These are phyloP conservation scores for Hirtodrosophila duncani DNA, from an alignment of 2,888 invertebrate species.

Conservation along the genomic window DNA sequence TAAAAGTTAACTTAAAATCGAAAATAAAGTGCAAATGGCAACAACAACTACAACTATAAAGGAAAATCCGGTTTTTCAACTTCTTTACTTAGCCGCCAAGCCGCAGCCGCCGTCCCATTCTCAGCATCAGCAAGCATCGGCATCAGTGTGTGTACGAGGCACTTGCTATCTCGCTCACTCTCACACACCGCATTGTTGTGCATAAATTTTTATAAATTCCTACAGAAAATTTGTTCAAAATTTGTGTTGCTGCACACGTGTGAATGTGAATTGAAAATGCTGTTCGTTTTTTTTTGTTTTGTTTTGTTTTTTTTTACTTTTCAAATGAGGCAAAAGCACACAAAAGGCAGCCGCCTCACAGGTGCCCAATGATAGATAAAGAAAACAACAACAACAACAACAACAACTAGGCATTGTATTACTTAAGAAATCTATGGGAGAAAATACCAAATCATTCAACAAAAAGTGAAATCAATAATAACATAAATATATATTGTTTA, in stretches of 20 bases:
- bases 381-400: conserved; percentile 13
- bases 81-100: conserved; percentile 34
- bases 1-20: conserved; percentile 35
- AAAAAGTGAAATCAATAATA: conserved; percentile 69
- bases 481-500: conserved; percentile 18
- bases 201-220: conserved; percentile 31
- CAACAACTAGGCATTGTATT: conserved; percentile 1
- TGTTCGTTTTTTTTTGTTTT: too few relatives aligned
- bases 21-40: conserved; percentile 67
- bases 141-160: conserved; percentile 11
- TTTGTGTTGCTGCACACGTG: conserved; percentile 32
- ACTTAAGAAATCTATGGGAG: conserved; percentile 32
- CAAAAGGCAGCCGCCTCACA: too few relatives aligned
- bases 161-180: too few relatives aligned
- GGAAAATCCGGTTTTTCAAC: conserved; percentile 74
- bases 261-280: conserved; percentile 45
- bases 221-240: conserved; percentile 29
- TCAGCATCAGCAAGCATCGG: conserved; percentile 13
- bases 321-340: too few relatives aligned
- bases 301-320: too few relatives aligned
- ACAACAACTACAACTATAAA: conserved; percentile 43
- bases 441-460: conserved; percentile 48
- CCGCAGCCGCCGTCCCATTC: conserved; percentile 5
- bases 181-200: conserved; percentile 22
- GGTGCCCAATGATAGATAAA: conserved; percentile 54